Percentiles rank a stretch among this genome's conserved stretches.
Conservation (phyloP, 2,888 invertebrate species). For the Lathronympha strigana region DNA sequence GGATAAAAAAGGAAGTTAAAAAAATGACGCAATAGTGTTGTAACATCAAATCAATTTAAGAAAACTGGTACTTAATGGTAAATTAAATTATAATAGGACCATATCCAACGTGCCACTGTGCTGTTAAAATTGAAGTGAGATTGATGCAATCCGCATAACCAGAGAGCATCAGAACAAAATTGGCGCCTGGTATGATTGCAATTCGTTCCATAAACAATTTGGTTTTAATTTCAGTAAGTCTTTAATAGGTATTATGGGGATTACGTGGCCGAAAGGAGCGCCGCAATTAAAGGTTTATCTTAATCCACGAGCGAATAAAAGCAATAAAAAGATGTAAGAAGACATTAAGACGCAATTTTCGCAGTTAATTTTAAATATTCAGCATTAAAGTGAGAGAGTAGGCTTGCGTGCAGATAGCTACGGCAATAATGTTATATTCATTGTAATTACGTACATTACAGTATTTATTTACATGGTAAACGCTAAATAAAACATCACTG, state of each 20-base stretch:
- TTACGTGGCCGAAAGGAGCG: conserved; percentile 1
- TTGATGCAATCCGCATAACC: too few species aligned
- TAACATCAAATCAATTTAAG: too few species aligned
- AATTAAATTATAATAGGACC: too few species aligned
- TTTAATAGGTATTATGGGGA: conserved; percentile 10
- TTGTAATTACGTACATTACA: too few species aligned
- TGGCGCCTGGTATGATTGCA: background rate
- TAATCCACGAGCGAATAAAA: conserved; percentile 10
- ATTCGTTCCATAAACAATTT: background rate
- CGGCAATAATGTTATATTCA: background rate
- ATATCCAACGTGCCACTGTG: too few species aligned
- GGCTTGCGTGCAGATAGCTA: background rate
- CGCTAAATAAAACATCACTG: too few species aligned
- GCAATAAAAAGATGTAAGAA: conserved; percentile 21
- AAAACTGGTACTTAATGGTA: too few species aligned
- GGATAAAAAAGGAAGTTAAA: too few species aligned
- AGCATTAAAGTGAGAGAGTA: background rate
- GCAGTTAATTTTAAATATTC: conserved; percentile 28
- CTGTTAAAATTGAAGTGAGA: too few species aligned
- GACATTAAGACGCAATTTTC: conserved; percentile 21
- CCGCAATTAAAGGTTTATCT: conserved; percentile 26
- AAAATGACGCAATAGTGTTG: too few species aligned
- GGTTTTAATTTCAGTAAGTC: background rate
- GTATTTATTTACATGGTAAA: too few species aligned
- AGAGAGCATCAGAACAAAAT: too few species aligned